Evolutionary conservation across 2,113 vertebrate genomes (phyloP).

Genomic region (Myotis brandtii): DNA sequence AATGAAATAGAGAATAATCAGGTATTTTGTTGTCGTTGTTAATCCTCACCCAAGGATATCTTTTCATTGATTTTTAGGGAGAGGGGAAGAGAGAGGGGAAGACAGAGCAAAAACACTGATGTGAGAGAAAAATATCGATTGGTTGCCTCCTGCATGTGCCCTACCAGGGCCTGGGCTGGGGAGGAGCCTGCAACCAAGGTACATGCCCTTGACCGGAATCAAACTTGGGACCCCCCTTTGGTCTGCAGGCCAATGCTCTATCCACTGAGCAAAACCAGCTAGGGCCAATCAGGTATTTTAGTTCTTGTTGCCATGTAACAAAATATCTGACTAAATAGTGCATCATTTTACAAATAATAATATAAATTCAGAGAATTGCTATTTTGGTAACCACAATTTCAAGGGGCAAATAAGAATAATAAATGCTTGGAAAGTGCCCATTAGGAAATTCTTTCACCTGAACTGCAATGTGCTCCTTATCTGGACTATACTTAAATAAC

Average conservation of each 20-base stretch:
- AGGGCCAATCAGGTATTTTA: background rate
- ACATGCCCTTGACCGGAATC: no score
- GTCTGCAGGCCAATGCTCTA: no score
- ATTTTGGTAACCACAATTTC: conserved; percentile 1
- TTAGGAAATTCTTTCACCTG: conserved; percentile 32
- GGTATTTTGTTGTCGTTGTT: background rate
- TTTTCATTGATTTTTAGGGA: no score
- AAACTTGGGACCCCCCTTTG: no score
- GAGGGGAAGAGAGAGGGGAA: no score
- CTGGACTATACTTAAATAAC: conserved; percentile 62
- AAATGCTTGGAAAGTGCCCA: conserved; percentile 15
- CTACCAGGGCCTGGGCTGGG: no score
- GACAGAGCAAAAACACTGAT: no score
- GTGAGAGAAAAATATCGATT: no score
- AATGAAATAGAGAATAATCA: background rate
- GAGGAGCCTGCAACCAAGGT: no score
- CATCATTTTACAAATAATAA: conserved; percentile 39
- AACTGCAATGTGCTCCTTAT: conserved; percentile 44
- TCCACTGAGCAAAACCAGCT: no score
- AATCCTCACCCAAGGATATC: no score
- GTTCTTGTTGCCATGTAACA: background rate
- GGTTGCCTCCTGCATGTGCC: no score
- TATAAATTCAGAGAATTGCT: conserved; percentile 4
- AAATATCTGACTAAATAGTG: background rate
- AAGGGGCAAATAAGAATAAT: conserved; percentile 26